A percentile compares a stretch with the other conserved stretches of the same genome.
Conservation (phyloP, 2,888 invertebrate genomes). For the Masnerella sp. region DNA sequence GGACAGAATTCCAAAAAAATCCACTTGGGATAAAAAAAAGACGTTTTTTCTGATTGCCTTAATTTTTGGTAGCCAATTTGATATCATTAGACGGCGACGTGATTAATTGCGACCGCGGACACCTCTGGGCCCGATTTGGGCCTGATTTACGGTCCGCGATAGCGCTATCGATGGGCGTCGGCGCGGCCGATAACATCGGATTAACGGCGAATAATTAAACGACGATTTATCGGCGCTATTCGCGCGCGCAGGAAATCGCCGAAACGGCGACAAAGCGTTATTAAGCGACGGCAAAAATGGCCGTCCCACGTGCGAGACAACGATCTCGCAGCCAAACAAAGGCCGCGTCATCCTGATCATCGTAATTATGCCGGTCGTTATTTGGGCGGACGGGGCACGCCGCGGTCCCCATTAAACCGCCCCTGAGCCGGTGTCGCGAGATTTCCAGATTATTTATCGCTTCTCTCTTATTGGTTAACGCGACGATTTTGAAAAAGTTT, state of each 20-base stretch:
- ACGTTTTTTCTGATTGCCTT: too few species aligned
- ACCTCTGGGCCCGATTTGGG: conserved; percentile 32
- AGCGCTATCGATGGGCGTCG: conserved; percentile 65
- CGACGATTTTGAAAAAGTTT: too few species aligned
- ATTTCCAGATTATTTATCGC: too few species aligned
- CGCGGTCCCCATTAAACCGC: conserved; percentile 47
- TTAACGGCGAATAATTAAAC: conserved; percentile 61
- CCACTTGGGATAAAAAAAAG: too few species aligned
- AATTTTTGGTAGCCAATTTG: conserved; percentile 50
- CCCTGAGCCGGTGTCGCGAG: too few species aligned
- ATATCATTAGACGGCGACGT: conserved; percentile 38
- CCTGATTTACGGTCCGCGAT: conserved; percentile 64
- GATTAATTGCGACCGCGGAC: conserved; percentile 40
- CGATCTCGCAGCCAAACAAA: conserved; percentile 30
- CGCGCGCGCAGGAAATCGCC: too few species aligned
- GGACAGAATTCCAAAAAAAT: too few species aligned
- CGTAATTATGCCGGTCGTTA: conserved; percentile 58
- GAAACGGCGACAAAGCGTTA: not conserved
- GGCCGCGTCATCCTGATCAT: conserved; percentile 43
- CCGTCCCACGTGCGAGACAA: conserved; percentile 43
- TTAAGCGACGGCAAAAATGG: conserved; percentile 9
- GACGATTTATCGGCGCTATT: conserved; percentile 50
- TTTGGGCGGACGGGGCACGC: conserved; percentile 41
- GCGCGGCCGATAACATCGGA: conserved; percentile 62
- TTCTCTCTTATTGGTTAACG: too few species aligned